Base-by-base conservation (phyloP, 2,113 vertebrate species). In the Scartelaos histophorus region DNA sequence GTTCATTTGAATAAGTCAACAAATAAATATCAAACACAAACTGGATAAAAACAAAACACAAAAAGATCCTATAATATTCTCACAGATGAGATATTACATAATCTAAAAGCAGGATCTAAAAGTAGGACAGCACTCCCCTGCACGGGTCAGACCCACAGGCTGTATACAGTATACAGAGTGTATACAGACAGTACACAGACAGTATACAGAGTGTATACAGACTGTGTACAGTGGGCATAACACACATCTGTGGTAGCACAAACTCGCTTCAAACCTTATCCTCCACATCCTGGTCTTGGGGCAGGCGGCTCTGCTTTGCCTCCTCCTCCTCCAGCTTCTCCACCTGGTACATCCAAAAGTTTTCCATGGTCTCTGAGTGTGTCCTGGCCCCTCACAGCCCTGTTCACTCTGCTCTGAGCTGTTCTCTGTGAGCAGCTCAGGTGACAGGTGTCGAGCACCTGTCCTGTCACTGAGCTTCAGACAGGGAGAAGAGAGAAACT, bases 281-380 rank as follows among this genome's bases (percentile, higher is more conserved):
- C 76, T 83, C 58, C 15, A 65, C 71, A 3, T n/a, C 69, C 0
- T 19, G 54, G 0, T 79, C 74, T 21, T 47, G 58, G 53, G 67
- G 24, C 73, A 71, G 65, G 38, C 56, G 54, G 47, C 69, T 13
- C 78, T 74, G 67, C 54, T 75, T 78, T n/a, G 51, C 75, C 25
- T 87, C 57, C 21, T 86, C 80, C 76, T 82, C 85, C 67, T 89
- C 93, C 25, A 94, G 89, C 1, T 24, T 89, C 54, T 98, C 95
- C 58, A 91, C 80, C 25, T 95, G 96, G 88, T 94, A 95, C 76
- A 95, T 95, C 97, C 96, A 99, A 80, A 96, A 97, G 88, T 98
- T 98, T 85, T 98, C 97, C 97, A 99, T 99, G 46, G 29, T 43
- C 7, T n/a, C 29, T 38, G 29, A 35, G 16, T 16, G 10, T 38